Evolutionary conservation across 2,888 invertebrate species (phyloP).

Genomic region (Oscheius sp.): DNA sequence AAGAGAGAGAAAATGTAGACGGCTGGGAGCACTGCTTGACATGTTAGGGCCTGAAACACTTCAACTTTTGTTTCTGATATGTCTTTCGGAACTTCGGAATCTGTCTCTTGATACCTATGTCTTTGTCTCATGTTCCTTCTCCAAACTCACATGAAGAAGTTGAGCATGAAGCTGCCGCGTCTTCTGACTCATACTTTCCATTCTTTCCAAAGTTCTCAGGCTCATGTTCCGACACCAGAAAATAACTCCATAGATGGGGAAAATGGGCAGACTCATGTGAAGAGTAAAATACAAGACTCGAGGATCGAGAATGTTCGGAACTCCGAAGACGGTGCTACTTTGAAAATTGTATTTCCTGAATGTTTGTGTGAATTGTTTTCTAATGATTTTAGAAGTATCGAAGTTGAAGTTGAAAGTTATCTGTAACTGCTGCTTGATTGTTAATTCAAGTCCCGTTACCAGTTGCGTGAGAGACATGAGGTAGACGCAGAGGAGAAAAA

Average conservation of each 20-base stretch:
- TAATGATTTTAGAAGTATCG: too few species aligned
- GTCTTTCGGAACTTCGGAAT: background rate
- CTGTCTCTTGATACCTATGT: background rate
- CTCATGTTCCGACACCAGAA: slow-evolving; percentile 2
- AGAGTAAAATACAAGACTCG: background rate
- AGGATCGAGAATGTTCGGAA: background rate
- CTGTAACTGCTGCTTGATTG: too few species aligned
- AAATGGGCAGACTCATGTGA: slow-evolving; percentile 19
- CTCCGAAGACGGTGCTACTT: background rate
- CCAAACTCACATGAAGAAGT: background rate
- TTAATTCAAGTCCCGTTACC: background rate
- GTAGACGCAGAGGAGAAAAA: background rate
- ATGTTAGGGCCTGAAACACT: slow-evolving; percentile 7
- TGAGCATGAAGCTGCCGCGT: background rate
- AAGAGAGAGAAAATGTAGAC: slow-evolving; percentile 1
- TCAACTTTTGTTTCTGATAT: background rate
- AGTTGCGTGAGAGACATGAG: slow-evolving; percentile 1
- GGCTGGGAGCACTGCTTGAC: slow-evolving; percentile 20
- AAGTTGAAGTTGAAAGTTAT: too few species aligned
- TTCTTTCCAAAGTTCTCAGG: background rate
- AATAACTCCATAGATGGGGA: slow-evolving; percentile 14
- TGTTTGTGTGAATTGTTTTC: too few species aligned
- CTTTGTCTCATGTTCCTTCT: background rate
- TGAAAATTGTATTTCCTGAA: too few species aligned
- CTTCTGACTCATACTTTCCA: slow-evolving; percentile 8